Percentiles rank a stretch among this genome's conserved stretches.
Evolutionary conservation across 2,113 vertebrate genomes (phyloP).

Genomic region (Hystrix brachyura): DNA sequence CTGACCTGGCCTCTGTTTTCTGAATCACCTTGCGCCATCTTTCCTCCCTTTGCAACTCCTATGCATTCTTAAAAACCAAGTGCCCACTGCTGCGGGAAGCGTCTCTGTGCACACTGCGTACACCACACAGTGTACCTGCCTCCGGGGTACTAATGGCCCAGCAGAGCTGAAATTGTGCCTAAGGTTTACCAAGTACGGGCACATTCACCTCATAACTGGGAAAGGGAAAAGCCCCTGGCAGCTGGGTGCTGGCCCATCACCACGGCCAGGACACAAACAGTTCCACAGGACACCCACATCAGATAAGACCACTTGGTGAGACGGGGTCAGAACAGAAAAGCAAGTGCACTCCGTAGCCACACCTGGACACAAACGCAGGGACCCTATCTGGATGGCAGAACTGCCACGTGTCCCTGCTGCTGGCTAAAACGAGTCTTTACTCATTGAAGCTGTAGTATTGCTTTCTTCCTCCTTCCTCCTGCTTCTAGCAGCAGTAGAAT

Average conservation of each 20-base stretch:
- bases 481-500: not conserved
- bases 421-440: not conserved
- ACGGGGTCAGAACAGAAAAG: not conserved
- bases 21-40: not conserved
- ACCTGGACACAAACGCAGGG: not conserved
- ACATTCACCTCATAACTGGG: not conserved
- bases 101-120: rapidly evolving
- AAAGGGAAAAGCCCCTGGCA: not conserved
- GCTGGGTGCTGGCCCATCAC: not conserved
- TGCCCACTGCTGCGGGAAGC: too few relatives aligned
- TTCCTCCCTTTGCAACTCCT: not conserved
- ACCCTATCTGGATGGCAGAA: not conserved
- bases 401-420: not conserved
- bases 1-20: not conserved
- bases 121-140: rapidly evolving
- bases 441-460: not conserved
- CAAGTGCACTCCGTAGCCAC: not conserved
- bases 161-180: not conserved
- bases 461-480: not conserved
- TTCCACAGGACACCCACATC: not conserved
- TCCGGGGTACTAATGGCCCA: rapidly evolving
- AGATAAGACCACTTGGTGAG: not conserved
- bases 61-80: not conserved
- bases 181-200: not conserved
- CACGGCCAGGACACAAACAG: not conserved